These are phyloP conservation scores for Saxidomus purpurata DNA, from an alignment of 1,140 invertebrate genomes.

Conservation along the genomic window DNA sequence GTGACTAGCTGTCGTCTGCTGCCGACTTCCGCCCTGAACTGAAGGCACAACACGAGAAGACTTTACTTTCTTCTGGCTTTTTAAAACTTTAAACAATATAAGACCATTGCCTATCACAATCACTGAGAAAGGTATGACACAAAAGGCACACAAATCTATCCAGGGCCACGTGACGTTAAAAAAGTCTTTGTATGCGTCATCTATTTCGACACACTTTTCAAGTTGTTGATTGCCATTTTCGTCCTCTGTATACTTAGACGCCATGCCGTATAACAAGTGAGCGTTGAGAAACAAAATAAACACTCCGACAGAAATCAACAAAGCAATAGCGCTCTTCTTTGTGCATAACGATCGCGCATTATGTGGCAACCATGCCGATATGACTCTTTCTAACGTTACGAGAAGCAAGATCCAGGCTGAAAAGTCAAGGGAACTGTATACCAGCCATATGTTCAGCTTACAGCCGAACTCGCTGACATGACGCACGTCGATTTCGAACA, in stretches of 20 bases:
- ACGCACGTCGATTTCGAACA: slow-evolving; percentile 71
- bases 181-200: slow-evolving; percentile 39
- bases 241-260: neutral
- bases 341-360: slow-evolving; percentile 68
- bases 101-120: slow-evolving; percentile 48
- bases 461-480: slow-evolving; percentile 56
- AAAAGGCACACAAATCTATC: slow-evolving; percentile 64
- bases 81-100: slow-evolving; percentile 46
- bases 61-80: slow-evolving; percentile 47
- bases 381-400: slow-evolving; percentile 77
- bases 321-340: slow-evolving; percentile 38
- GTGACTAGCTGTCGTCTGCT: neutral
- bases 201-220: slow-evolving; percentile 19
- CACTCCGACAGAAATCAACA: slow-evolving; percentile 55
- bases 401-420: slow-evolving; percentile 78
- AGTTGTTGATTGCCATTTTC: neutral
- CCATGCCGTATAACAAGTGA: slow-evolving; percentile 71
- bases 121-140: slow-evolving; percentile 47
- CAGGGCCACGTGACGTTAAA: slow-evolving; percentile 63
- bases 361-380: slow-evolving; percentile 75
- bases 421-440: slow-evolving; percentile 72
- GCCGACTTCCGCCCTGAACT: neutral
- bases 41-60: neutral
- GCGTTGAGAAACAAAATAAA: slow-evolving; percentile 70
- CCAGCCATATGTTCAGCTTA: slow-evolving; percentile 72